Base-by-base conservation (phyloP, 2,797 vertebrate species). In the Triplophysa bombifrons region DNA sequence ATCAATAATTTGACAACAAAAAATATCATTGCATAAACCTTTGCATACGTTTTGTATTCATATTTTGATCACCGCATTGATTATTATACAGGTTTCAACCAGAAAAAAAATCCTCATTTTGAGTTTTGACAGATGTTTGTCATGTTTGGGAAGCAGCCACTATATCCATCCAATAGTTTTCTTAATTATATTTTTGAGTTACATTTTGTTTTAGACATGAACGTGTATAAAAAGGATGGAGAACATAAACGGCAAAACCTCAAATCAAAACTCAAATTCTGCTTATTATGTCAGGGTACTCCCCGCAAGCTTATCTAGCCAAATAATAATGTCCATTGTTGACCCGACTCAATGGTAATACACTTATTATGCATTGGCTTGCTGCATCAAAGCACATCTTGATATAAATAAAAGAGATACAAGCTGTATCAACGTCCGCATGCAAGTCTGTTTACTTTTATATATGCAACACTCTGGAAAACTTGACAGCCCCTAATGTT, bases 401-500 rank as follows among this genome's bases (percentile, higher is more conserved):
- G 34, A 48, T 30, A 67, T 68, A 27, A 67, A 68, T 67, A 38
- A 56, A 65, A 55, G 30, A 55, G 8, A 72, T 4, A 53, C 48
- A 22, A 11, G 6, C 27, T 22, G 9, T 22, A 65, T 65, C 4
- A n/a, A 38, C 61, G 17, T 16, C n/a, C 17, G 13, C 27, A 17
- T 53, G 11, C 0, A 27, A 38, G 30, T 34, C 16, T 38, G 22
- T 11, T 13, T 14, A 9, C 34, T 20, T 74, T 30, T 70, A 64
- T 51, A 34, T 4, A 58, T 66, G 22, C 48, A 0, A 11, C 41
- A 41, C 2, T 11, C 41, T 41, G 38, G 41, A 41, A 66, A 68
- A 44, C 64, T 66, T 61, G 69, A 50, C 58, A 17, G 25, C 51
- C 51, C 34, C 13, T 50, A 72, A 61, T 76, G 41, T 50, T 11